Evolutionary conservation across 2,113 vertebrate species (phyloP).

Genomic region (Psilopogon haemacephalus): DNA sequence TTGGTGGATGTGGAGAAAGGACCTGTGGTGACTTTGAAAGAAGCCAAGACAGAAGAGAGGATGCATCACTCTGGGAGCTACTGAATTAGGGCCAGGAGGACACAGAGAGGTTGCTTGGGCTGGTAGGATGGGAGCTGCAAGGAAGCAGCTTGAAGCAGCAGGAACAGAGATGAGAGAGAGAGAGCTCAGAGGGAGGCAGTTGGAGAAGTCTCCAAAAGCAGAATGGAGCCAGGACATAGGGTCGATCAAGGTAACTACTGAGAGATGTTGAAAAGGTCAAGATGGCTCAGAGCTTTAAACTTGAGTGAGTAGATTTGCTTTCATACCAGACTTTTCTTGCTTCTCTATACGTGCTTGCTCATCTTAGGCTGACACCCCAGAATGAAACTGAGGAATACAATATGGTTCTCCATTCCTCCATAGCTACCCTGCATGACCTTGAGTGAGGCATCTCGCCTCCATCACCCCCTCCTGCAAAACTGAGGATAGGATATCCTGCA

Average conservation of each 20-base stretch:
- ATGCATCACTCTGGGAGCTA: not conserved
- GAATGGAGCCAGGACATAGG: not conserved
- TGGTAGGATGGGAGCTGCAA: not conserved
- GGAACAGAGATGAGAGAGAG: not conserved
- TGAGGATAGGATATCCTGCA: not conserved
- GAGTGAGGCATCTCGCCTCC: not conserved
- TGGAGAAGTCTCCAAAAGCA: constrained; percentile 8
- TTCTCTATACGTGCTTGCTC: not conserved
- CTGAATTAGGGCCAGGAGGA: not conserved
- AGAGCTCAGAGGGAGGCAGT: not conserved
- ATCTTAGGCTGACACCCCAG: not conserved
- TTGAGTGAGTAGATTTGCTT: not conserved
- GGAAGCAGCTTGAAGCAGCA: not conserved
- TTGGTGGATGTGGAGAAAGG: not conserved
- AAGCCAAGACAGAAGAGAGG: not conserved
- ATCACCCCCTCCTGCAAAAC: not conserved
- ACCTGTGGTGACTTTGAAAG: not conserved
- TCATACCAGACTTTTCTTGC: not conserved
- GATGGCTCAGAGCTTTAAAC: not conserved
- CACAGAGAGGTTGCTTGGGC: not conserved
- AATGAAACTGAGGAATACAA: not conserved
- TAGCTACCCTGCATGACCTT: not conserved
- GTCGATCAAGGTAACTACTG: not conserved
- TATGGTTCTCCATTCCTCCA: not conserved
- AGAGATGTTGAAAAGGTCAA: not conserved